Conservation (phyloP, 2,113 vertebrate genomes). For the Melanostigma gelatinosum region DNA sequence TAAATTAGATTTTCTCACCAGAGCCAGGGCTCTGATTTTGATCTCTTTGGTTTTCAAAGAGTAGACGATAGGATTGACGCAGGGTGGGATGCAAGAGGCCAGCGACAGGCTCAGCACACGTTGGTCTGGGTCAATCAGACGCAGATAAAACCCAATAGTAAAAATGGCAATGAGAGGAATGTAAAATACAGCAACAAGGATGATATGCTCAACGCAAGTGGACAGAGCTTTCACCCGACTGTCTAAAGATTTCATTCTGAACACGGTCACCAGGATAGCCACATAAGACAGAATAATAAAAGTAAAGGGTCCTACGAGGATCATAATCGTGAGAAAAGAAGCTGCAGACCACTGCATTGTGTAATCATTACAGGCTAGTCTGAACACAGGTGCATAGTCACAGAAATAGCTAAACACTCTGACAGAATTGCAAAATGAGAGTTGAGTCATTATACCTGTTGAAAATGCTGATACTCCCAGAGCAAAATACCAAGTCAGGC, state of each 20-base stretch:
- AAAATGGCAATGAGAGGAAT: constrained; percentile 66
- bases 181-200: constrained; percentile 72
- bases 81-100: constrained; percentile 75
- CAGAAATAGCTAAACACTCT: constrained; percentile 80
- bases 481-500: constrained; percentile 46
- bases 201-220: constrained; percentile 77
- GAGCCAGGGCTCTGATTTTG: constrained; percentile 30
- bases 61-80: constrained; percentile 78
- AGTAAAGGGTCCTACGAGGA: constrained; percentile 34
- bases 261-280: constrained; percentile 73
- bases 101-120: constrained; percentile 72
- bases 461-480: rapidly evolving
- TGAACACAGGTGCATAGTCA: constrained; percentile 77
- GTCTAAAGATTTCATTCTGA: constrained; percentile 72
- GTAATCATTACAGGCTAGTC: constrained; percentile 75
- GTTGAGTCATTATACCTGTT: constrained; percentile 53
- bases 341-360: constrained; percentile 63
- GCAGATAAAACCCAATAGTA: constrained; percentile 49
- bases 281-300: constrained; percentile 71
- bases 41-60: constrained; percentile 81
- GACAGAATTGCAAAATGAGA: constrained; percentile 78
- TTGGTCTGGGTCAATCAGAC: constrained; percentile 52
- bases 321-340: background rate
- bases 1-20: constrained; percentile 46
- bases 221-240: constrained; percentile 67